phyloP scores from a whole-genome alignment of 2,797 vertebrate species.

The Petrocephalus sullivani region DNA sequence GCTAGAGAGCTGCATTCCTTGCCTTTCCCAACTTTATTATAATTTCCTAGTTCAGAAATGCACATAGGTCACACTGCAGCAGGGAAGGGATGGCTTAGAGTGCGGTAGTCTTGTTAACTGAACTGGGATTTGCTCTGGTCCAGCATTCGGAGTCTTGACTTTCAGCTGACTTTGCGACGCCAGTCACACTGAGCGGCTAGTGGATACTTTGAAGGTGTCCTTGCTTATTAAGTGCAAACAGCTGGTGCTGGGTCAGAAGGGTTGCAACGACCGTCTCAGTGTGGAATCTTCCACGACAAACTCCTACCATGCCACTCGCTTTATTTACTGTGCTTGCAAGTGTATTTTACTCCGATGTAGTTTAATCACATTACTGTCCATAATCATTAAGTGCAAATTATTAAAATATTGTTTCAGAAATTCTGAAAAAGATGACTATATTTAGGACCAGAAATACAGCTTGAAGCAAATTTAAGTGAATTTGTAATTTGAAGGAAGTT shows the following conservation, averaged over 20 bases:
- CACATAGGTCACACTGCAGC: not conserved
- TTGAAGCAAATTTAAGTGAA: not conserved
- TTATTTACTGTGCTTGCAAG: not conserved
- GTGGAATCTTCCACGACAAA: not conserved
- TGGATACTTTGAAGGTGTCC: not conserved
- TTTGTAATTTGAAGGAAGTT: not conserved
- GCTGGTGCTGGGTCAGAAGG: not conserved
- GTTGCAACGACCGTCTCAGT: not conserved
- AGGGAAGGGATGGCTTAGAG: not conserved
- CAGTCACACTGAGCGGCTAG: not conserved
- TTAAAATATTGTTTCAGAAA: not conserved
- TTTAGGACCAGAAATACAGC: not conserved
- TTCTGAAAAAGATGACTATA: not conserved
- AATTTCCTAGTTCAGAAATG: not conserved
- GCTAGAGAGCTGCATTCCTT: not conserved
- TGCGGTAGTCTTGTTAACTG: not conserved
- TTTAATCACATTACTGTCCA: not conserved
- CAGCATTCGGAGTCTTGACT: not conserved
- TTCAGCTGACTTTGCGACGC: not conserved
- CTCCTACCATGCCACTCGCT: not conserved
- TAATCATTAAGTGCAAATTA: not conserved
- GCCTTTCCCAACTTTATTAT: not conserved
- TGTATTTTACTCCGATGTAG: not conserved
- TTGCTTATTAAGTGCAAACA: slow-evolving; percentile 3
- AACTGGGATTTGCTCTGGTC: not conserved